These are phyloP conservation scores for Edolisoma coerulescens DNA, from an alignment of 2,113 vertebrate genomes.

Conservation along the genomic window DNA sequence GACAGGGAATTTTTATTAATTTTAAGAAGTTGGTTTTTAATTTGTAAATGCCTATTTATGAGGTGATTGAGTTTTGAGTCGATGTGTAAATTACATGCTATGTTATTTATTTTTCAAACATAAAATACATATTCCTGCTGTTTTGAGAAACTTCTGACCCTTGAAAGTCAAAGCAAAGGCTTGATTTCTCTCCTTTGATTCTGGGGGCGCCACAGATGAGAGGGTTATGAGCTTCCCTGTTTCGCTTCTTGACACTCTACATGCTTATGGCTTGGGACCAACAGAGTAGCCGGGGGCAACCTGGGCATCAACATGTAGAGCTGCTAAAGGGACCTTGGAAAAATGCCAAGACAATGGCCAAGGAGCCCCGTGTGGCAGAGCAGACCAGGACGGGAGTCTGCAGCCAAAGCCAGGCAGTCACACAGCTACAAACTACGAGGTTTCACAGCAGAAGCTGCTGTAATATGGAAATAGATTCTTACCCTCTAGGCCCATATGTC, in stretches of 20 bases:
- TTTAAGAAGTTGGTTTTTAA: slow-evolving; percentile 9
- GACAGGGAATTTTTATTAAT: not conserved
- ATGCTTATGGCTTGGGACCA: not conserved
- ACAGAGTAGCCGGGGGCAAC: accelerated
- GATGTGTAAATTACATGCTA: not conserved
- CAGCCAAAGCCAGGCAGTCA: not conserved
- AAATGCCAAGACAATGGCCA: accelerated
- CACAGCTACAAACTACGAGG: not conserved
- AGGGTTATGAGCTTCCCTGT: not conserved
- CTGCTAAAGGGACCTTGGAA: not conserved
- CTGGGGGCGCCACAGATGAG: not conserved
- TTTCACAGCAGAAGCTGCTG: slow-evolving; percentile 13
- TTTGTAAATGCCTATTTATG: not conserved
- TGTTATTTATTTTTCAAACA: slow-evolving; percentile 17
- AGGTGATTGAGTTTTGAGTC: not conserved
- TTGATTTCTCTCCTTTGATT: not conserved
- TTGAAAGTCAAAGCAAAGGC: not conserved
- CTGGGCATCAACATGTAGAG: accelerated
- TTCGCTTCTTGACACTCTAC: not conserved
- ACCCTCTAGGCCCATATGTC: slow-evolving; percentile 32
- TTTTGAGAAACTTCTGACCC: slow-evolving; percentile 16
- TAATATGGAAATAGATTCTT: slow-evolving; percentile 46
- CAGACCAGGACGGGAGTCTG: not conserved
- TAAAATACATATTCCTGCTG: not conserved
- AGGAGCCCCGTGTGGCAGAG: not conserved